Conservation (phyloP, 2,113 vertebrate genomes). For the Mesembrinibis cayennensis region DNA sequence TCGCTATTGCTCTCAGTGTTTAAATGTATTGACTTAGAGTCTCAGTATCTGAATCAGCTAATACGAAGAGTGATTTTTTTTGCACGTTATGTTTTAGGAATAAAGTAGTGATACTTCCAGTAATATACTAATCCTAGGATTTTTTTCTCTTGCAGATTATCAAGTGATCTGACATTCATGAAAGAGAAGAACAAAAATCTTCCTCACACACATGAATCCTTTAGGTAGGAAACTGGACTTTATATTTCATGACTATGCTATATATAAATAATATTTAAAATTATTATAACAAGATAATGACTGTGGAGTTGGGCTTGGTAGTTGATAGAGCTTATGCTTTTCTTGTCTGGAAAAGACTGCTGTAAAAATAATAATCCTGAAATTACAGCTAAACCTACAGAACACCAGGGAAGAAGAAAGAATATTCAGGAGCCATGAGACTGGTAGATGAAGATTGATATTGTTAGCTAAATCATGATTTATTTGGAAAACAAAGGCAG, state of each 20-base stretch:
- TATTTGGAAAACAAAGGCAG: neutral
- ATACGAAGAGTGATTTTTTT: neutral
- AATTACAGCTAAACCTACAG: neutral
- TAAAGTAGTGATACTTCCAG: neutral
- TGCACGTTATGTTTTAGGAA: neutral
- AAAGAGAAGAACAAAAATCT: neutral
- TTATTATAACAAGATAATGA: neutral
- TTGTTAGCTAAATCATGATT: neutral
- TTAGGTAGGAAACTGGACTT: neutral
- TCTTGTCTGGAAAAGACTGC: neutral
- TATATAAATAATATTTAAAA: neutral
- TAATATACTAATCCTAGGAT: neutral
- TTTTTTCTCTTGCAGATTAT: neutral
- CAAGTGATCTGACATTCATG: neutral
- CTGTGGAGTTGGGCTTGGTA: neutral
- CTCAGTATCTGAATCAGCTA: neutral
- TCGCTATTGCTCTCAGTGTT: neutral
- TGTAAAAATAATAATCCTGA: neutral
- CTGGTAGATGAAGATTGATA: neutral
- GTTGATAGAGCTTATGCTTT: neutral
- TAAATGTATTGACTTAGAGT: neutral
- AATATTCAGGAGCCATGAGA: neutral
- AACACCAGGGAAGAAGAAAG: neutral
- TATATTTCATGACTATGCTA: neutral
- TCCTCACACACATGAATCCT: neutral